phyloP scores from a whole-genome alignment of 2,113 vertebrate genomes.

The Misgurnus anguillicaudatus region DNA sequence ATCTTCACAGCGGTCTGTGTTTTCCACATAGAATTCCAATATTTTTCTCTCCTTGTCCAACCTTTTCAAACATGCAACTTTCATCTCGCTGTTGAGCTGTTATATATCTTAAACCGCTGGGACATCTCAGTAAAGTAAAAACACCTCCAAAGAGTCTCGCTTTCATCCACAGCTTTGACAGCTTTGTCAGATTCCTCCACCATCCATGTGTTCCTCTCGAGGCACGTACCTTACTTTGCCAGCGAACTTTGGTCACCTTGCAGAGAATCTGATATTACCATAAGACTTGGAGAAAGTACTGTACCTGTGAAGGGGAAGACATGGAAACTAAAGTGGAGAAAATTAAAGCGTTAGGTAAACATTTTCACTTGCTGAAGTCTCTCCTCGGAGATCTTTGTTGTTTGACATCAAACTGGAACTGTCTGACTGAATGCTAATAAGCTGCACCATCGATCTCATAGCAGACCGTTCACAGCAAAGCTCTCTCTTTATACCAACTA shows the following conservation, averaged over 20 bases:
- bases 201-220: background rate
- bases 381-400: background rate
- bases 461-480: no score
- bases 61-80: slow-evolving; percentile 21
- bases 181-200: slow-evolving; percentile 8
- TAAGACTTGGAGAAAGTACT: slow-evolving; percentile 44
- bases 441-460: no score
- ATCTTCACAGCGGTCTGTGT: background rate
- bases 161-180: slow-evolving; percentile 19
- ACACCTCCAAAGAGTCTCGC: slow-evolving; percentile 12
- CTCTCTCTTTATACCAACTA: no score
- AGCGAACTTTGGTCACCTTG: background rate
- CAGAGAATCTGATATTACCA: slow-evolving; percentile 17
- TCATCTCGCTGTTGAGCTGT: slow-evolving; percentile 42
- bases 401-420: no score
- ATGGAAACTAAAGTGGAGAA: background rate
- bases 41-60: slow-evolving; percentile 16
- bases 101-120: slow-evolving; percentile 31
- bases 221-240: background rate
- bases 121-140: background rate
- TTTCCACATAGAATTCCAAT: background rate
- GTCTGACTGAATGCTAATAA: no score
- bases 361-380: background rate
- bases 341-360: background rate
- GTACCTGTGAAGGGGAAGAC: slow-evolving; percentile 28